These are phyloP conservation scores for Sebastes umbrosus DNA, from an alignment of 2,797 vertebrate genomes.

Conservation along the genomic window DNA sequence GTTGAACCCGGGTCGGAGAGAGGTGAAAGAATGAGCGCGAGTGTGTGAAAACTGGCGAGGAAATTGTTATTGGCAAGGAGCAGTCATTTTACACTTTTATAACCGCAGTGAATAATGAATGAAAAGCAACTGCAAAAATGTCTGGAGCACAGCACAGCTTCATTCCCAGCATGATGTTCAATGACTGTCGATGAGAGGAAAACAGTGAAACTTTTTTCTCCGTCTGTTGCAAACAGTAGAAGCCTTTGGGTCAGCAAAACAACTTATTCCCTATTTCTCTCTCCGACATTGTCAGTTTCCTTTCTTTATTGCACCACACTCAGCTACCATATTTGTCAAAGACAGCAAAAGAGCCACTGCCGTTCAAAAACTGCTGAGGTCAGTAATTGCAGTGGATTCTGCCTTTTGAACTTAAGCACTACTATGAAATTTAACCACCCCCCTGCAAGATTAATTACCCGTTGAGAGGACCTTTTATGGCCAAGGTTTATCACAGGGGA, in stretches of 20 bases:
- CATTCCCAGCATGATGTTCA: conserved; percentile 46
- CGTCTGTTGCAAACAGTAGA: conserved; percentile 20
- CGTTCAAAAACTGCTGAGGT: conserved; percentile 60
- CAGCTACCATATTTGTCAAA: conserved; percentile 35
- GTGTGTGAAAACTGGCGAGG: conserved; percentile 55
- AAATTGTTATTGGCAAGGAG: conserved; percentile 46
- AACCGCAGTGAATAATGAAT: conserved; percentile 71
- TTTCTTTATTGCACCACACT: conserved; percentile 44
- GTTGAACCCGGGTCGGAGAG: conserved; percentile 55
- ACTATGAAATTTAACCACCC: conserved; percentile 67
- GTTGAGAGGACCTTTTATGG: conserved; percentile 64
- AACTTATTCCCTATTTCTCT: conserved; percentile 39
- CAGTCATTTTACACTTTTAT: conserved; percentile 69
- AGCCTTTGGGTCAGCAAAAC: conserved; percentile 61
- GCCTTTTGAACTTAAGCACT: conserved; percentile 61
- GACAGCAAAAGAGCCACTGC: conserved; percentile 16
- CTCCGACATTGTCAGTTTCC: conserved; percentile 28
- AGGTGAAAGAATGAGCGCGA: conserved; percentile 59
- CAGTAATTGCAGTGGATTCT: conserved; percentile 43
- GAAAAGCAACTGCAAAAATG: conserved; percentile 54
- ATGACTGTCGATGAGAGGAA: conserved; percentile 36
- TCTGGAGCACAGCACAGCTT: conserved; percentile 34
- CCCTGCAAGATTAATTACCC: conserved; percentile 70
- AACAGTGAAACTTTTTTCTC: conserved; percentile 9
- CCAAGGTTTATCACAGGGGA: conserved; percentile 57